Percentiles rank a stretch among this genome's conserved stretches.
Evolutionary conservation across 1,140 invertebrate species (phyloP).

Genomic region (Chrysomallon squamiferum): DNA sequence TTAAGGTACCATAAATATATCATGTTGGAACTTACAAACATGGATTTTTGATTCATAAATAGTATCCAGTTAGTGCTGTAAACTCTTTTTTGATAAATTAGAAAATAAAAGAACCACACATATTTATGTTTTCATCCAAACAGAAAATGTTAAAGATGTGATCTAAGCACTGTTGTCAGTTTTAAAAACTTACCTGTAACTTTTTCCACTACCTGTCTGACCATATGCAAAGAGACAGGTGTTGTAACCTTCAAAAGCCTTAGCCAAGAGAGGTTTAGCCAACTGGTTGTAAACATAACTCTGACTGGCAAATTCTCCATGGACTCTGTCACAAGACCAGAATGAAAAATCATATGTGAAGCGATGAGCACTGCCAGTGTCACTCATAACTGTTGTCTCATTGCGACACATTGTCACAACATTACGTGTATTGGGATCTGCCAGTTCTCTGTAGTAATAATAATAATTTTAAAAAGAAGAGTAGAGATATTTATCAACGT

Average conservation of each 20-base stretch:
- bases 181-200: constrained; percentile 67
- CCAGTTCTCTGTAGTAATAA: constrained; percentile 62
- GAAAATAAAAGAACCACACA: too few relatives aligned
- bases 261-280: constrained; percentile 57
- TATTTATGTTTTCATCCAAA: too few relatives aligned
- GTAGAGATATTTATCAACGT: neutral
- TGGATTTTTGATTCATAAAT: too few relatives aligned
- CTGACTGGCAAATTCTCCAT: constrained; percentile 54
- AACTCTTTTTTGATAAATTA: too few relatives aligned
- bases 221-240: constrained; percentile 89
- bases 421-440: constrained; percentile 64
- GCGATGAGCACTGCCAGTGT: constrained; percentile 64
- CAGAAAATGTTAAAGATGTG: too few relatives aligned
- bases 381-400: constrained; percentile 64
- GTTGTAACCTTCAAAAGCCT: constrained; percentile 64
- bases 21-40: too few relatives aligned
- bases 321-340: constrained; percentile 65
- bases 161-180: too few relatives aligned
- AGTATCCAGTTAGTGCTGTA: too few relatives aligned
- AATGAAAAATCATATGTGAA: constrained; percentile 72
- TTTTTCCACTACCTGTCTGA: constrained; percentile 94
- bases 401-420: constrained; percentile 69
- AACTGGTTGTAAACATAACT: constrained; percentile 55
- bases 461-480: neutral
- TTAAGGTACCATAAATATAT: too few relatives aligned